Base-by-base conservation (phyloP, 2,113 vertebrate species). In the Syrmaticus mikado region DNA sequence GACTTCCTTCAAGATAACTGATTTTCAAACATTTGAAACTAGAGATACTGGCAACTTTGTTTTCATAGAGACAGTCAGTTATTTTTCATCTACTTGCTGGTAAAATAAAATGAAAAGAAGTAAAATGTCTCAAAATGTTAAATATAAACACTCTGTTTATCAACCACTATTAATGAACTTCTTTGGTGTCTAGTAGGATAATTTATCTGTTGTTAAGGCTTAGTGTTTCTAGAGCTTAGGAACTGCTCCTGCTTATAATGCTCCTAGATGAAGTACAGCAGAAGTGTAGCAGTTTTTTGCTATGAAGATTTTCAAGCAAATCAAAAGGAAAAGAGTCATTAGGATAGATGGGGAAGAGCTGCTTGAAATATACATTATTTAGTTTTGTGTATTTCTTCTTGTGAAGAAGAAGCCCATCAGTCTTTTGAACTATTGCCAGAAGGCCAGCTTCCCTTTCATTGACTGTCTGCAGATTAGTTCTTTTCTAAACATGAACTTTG, bases 401-500 rank as follows among this genome's bases (percentile, higher is more conserved):
- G 28, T 64, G 46, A 91, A 85, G 43, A 77, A 36, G 83, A 71
- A 83, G 67, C 40, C 30, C 64, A 57, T 92, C 9, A 18, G 17
- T 67, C 22, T 77, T 52, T 74, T 67, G 36, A 68, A 48, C 28
- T 72, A 2, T 34, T 80, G 68, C 75, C 79, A 92, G 85, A 74
- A 93, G 57, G 43, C 11, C 75, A 83, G 60, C 22, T 93, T 12
- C 20, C 40, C 57, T 92, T 92, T 92, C 41, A 57, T 92, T 79
- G 80, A 38, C 41, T 71, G 58, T 90, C 73, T 83, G 14, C 72
- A 85, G 68, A 89, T 93, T 50, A 89, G 17, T 52, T 85, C n/a
- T 92, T 93, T 60, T 57, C 74, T 82, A 87, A 89, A 89, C 93
- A 91, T 76, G 50, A 95, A 77, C 81, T 93, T 92, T 4, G 30